Base-by-base conservation (phyloP, 1,140 invertebrate genomes). In the Euura saliciscinereae region DNA sequence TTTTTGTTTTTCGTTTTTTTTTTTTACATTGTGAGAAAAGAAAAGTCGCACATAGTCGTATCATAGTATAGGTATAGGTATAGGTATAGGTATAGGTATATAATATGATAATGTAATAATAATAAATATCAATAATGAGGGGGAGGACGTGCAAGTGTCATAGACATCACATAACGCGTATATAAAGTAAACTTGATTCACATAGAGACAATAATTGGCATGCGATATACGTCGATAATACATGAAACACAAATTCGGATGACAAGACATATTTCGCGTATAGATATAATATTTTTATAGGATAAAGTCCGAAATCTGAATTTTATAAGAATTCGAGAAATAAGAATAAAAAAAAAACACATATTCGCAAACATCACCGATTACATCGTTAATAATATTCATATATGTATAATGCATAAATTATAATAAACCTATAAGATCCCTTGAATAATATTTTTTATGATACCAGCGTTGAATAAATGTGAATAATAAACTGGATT, bases 31-130 rank as follows among this genome's bases (percentile, higher is more conserved):
- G 44, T 10, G n/a, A 69, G 42, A 45, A 69, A 44, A 69, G 28
- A 69, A 69, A 67, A 67, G 42, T 59, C 51, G 51, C 51, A 59
- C 51, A 69, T 74, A 82, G 78, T 78, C 78, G 80, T 80, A 82
- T 83, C 77, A 59, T 59, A 59, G 3, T 59, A 59, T 59, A 59
- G 51, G 51, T 59, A 59, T 59, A 59, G 77, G 8, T 78, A 80
- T 78, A 79, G 81, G 79, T 28, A 78, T 68, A 68, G 46, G 51
- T 64, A 68, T 67, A 74, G 71, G 59, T 10, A 44, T n/a, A 42
- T 71, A 64, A 71, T 64, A 65, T 45, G 46, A 65, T 11, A n/a
- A 71, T 67, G 45, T 11, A 66, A 44, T 67, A 71, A 71, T 45
- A 45, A 68, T 67, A 44, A 67, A 8, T 44, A 13, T n/a, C 45